Base-by-base conservation (phyloP, 2,888 invertebrate species). In the Drosophila tripunctata region DNA sequence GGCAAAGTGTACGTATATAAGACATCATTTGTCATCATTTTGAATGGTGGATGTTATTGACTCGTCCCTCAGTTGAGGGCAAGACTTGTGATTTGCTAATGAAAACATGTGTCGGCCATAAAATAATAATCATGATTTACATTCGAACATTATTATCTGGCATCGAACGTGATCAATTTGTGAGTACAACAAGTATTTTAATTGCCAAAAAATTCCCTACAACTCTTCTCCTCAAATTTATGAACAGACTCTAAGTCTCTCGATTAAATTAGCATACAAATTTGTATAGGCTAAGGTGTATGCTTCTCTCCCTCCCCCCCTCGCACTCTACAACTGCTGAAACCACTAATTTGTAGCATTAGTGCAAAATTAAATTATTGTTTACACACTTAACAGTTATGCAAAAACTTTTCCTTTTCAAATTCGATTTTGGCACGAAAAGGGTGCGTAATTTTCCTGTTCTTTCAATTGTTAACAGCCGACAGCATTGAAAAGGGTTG, bases 81-180 rank as follows among this genome's bases (percentile, higher is more conserved):
- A 8, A 6, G 12, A 44, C n/a, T n/a, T n/a, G n/a, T n/a, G n/a
- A n/a, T n/a, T n/a, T 62, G 67, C 70, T 82, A 82, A 82, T 82
- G 78, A 80, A 81, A 82, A 78, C 85, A 88, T 88, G 86, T 89
- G 89, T 88, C 89, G 77, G 88, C 88, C 78, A 89, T 88, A 88
- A 89, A 89, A 89, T 80, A 82, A 87, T 89, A 90, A 89, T 89
- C 89, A 89, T 90, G 89, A 89, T 89, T 89, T 89, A 89, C 90
- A 89, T 83, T 81, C 55, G 27, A 15, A 27, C 43, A 57, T 65
- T 68, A 64, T 38, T 50, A 40, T 0, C 40, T n/a, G 35, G 47
- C 48, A 65, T 45, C 58, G 64, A 83, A 69, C 66, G 85, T 78
- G 78, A 56, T 75, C 63, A 68, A 44, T 66, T 54, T 48, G 33